Conservation (phyloP, 1,140 invertebrate genomes). For the Geopemphigus sp. region DNA sequence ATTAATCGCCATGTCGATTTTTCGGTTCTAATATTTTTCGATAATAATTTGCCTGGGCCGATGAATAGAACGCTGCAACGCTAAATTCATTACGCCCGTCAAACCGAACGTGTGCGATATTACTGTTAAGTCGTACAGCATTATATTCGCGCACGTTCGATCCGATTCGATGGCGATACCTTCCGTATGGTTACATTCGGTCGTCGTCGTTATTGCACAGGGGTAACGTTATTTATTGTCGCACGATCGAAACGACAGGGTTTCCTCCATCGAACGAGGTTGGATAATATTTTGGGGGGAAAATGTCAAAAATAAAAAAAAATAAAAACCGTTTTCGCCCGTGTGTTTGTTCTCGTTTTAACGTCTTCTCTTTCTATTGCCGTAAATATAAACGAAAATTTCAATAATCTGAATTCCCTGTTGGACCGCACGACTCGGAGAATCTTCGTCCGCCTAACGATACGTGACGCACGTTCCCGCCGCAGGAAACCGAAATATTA, state of each 20-base stretch:
- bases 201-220: no score
- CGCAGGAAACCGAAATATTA: slow-evolving; percentile 39
- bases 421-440: slow-evolving; percentile 8
- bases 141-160: no score
- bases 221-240: no score
- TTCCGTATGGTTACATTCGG: no score
- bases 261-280: no score
- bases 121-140: no score
- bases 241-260: no score
- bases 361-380: background rate
- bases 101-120: background rate
- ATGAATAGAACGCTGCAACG: background rate
- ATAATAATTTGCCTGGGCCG: background rate
- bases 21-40: background rate
- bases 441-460: slow-evolving; percentile 30
- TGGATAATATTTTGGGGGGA: no score
- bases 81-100: background rate
- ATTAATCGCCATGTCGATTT: background rate
- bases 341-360: background rate
- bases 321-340: background rate
- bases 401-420: slow-evolving; percentile 34
- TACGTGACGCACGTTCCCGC: slow-evolving; percentile 38
- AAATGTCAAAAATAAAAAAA: no score
- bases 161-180: no score
- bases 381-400: slow-evolving; percentile 18